Conservation (phyloP, 2,888 invertebrate genomes). For the Megaustenia siamemsis region DNA sequence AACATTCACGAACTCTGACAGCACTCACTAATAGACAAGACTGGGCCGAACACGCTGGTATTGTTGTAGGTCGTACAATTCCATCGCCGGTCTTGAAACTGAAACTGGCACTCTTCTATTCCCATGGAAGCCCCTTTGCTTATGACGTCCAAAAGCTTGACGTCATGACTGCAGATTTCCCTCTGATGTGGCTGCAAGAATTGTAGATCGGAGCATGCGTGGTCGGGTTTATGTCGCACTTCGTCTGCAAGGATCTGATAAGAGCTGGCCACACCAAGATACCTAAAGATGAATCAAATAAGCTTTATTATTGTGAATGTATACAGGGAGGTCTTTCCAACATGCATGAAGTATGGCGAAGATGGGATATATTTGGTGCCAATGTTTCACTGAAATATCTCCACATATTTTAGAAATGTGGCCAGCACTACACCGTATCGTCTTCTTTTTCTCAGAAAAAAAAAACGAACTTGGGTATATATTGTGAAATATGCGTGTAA, state of each 20-base stretch:
- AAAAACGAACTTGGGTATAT: too few relatives aligned
- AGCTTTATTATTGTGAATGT: too few relatives aligned
- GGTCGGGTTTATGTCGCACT: conserved; percentile 68
- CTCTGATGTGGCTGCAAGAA: conserved; percentile 86
- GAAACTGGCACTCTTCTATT: conserved; percentile 92
- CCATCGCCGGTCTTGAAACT: conserved; percentile 92
- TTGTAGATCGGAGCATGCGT: conserved; percentile 85
- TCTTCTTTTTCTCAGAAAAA: too few relatives aligned
- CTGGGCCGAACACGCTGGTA: conserved; percentile 90
- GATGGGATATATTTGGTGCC: too few relatives aligned
- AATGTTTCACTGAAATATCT: too few relatives aligned
- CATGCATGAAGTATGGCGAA: too few relatives aligned
- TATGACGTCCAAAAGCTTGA: conserved; percentile 85
- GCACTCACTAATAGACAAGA: conserved; percentile 89
- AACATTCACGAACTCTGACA: neutral
- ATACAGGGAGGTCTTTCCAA: too few relatives aligned
- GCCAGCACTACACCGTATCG: too few relatives aligned
- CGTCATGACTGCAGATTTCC: conserved; percentile 86
- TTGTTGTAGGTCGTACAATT: conserved; percentile 92
- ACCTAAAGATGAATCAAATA: too few relatives aligned
- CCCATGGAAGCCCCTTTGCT: conserved; percentile 89
- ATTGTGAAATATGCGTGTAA: too few relatives aligned
- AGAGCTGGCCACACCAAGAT: conserved; percentile 81
- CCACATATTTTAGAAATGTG: too few relatives aligned
- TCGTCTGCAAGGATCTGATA: conserved; percentile 77